Percentiles rank a stretch among this genome's conserved stretches.
Conservation (phyloP, 2,888 invertebrate genomes). For the Scaptomyza polygonia region DNA sequence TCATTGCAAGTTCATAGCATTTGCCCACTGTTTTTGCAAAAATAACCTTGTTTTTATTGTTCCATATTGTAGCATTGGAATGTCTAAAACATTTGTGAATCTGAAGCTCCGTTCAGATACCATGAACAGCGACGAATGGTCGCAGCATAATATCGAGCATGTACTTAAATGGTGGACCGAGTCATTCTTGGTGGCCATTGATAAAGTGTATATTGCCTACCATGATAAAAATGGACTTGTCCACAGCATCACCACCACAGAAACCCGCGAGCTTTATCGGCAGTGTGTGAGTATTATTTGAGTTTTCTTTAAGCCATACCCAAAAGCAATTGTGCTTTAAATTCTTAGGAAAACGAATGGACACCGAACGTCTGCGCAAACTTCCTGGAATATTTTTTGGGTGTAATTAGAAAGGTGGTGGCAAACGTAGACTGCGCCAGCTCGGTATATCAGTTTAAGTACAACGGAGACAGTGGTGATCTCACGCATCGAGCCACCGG, state of each 20-base stretch:
- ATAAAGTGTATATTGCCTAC: slow-evolving; percentile 43
- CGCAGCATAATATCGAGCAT: slow-evolving; percentile 23
- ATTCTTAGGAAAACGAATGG: slow-evolving; percentile 45
- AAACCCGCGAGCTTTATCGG: slow-evolving; percentile 35
- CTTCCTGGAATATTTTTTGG: slow-evolving; percentile 40
- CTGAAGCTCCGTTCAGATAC: slow-evolving; percentile 35
- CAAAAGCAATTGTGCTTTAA: neutral
- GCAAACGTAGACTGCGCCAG: slow-evolving; percentile 27
- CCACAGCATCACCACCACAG: slow-evolving; percentile 19
- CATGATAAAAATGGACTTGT: slow-evolving; percentile 33
- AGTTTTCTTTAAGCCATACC: no score
- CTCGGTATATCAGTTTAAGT: slow-evolving; percentile 50
- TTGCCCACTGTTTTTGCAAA: neutral
- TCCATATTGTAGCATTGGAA: neutral
- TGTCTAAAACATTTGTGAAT: slow-evolving; percentile 34
- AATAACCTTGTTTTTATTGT: neutral
- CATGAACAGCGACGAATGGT: slow-evolving; percentile 53
- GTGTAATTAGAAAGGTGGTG: slow-evolving; percentile 22
- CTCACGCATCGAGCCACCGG: slow-evolving; percentile 19
- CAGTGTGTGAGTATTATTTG: slow-evolving; percentile 44
- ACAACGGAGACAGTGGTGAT: slow-evolving; percentile 21
- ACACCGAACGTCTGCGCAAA: slow-evolving; percentile 34
- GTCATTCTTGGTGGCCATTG: slow-evolving; percentile 44
- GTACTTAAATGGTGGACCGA: slow-evolving; percentile 58
- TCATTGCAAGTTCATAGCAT: slow-evolving; percentile 21